A percentile compares a stretch with the other conserved stretches of the same genome.
phyloP scores from a whole-genome alignment of 2,797 vertebrate species.

The Sebastes baramenuke region DNA sequence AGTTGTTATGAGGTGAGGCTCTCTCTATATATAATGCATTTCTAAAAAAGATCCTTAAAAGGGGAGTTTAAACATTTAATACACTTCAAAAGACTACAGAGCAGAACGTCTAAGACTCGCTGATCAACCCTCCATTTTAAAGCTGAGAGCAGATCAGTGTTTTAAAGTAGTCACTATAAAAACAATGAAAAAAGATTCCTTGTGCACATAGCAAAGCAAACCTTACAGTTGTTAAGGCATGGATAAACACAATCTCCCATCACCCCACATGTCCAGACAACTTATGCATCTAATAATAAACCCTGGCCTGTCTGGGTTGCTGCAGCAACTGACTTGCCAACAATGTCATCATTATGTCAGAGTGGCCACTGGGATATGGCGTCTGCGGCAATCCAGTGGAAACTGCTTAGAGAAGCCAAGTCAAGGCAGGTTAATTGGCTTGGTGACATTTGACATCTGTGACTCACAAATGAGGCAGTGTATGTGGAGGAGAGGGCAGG shows the following conservation, averaged over 20 bases:
- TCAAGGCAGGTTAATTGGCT: slow-evolving; percentile 71
- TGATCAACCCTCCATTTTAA: not conserved
- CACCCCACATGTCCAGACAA: slow-evolving; percentile 20
- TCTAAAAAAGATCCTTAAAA: not conserved
- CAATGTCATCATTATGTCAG: not conserved
- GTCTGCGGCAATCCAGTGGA: slow-evolving; percentile 39
- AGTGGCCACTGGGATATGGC: not conserved
- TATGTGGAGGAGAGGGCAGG: not conserved
- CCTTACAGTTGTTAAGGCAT: not conserved
- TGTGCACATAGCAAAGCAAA: not conserved
- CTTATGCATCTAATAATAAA: slow-evolving; percentile 11
- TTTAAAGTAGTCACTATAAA: not conserved
- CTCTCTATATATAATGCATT: not conserved
- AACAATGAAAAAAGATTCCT: not conserved
- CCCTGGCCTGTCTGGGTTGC: not conserved
- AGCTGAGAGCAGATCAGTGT: not conserved
- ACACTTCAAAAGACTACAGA: not conserved
- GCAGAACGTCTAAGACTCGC: not conserved
- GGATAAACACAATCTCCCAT: not conserved
- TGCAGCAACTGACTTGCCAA: slow-evolving; percentile 6
- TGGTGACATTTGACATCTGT: slow-evolving; percentile 73
- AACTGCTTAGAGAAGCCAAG: slow-evolving; percentile 55
- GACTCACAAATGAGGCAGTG: slow-evolving; percentile 27
- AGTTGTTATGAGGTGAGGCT: not conserved
- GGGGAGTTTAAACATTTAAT: not conserved